Evolutionary conservation across 2,113 vertebrate genomes (phyloP).

Genomic region (Mionectes macconnelli): DNA sequence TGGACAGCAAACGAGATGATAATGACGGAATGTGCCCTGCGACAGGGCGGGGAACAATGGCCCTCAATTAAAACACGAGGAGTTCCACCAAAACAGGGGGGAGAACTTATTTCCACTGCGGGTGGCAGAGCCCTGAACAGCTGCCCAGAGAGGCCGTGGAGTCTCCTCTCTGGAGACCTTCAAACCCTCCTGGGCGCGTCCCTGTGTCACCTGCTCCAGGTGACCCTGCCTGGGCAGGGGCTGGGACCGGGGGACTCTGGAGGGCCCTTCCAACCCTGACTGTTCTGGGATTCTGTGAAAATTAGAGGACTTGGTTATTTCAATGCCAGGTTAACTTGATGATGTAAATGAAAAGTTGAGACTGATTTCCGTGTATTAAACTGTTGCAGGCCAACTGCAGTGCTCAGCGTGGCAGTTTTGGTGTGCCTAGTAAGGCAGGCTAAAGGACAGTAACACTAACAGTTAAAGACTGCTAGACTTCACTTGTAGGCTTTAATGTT

Average conservation of each 20-base stretch:
- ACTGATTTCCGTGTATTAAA: background rate
- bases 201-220: background rate
- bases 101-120: accelerated
- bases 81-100: background rate
- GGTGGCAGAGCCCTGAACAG: background rate
- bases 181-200: accelerated
- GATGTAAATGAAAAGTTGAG: background rate
- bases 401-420: background rate
- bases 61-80: background rate
- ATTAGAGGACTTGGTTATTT: background rate
- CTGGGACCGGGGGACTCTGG: background rate
- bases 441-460: background rate
- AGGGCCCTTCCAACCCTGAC: background rate
- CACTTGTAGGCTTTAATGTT: accelerated
- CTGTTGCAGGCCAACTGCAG: background rate
- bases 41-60: too few species aligned
- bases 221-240: background rate
- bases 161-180: background rate
- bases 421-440: background rate
- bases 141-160: background rate
- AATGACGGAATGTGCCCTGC: background rate
- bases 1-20: background rate
- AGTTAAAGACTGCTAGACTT: background rate
- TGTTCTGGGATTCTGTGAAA: background rate
- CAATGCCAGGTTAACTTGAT: background rate